phyloP scores from a whole-genome alignment of 2,113 vertebrate genomes.

The Rhinolophus sinicus region DNA sequence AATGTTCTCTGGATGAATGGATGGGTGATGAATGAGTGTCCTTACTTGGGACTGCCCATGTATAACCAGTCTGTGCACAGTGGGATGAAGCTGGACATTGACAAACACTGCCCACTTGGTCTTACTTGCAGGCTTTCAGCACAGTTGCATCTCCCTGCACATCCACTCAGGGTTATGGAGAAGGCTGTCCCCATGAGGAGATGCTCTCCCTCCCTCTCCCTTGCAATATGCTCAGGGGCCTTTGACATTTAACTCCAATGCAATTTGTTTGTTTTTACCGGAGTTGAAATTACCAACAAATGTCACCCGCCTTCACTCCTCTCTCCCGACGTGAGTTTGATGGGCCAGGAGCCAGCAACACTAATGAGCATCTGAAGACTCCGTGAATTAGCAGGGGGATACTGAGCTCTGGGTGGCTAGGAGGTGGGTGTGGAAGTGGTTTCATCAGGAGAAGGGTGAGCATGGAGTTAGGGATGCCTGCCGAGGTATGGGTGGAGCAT shows the following conservation, averaged over 20 bases:
- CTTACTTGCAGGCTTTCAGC: not conserved
- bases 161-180: not conserved
- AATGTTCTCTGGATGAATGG: not conserved
- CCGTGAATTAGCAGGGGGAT: slow-evolving; percentile 8
- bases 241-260: slow-evolving; percentile 83
- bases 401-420: not conserved
- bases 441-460: not conserved
- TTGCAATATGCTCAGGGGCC: slow-evolving; percentile 41
- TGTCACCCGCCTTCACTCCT: slow-evolving; percentile 81
- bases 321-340: slow-evolving; percentile 77
- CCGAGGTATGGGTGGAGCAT: not conserved
- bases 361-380: slow-evolving; percentile 74
- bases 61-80: not conserved
- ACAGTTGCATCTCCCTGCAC: not conserved
- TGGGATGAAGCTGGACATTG: not conserved
- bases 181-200: not conserved
- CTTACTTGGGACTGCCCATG: not conserved
- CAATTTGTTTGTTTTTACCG: slow-evolving; percentile 83
- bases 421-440: not conserved
- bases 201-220: not conserved
- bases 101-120: not conserved
- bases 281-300: slow-evolving; percentile 88
- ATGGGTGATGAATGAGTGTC: not conserved
- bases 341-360: slow-evolving; percentile 39
- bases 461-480: not conserved